Conservation (phyloP, 1,140 invertebrate species). For the Atta cephalotes region DNA sequence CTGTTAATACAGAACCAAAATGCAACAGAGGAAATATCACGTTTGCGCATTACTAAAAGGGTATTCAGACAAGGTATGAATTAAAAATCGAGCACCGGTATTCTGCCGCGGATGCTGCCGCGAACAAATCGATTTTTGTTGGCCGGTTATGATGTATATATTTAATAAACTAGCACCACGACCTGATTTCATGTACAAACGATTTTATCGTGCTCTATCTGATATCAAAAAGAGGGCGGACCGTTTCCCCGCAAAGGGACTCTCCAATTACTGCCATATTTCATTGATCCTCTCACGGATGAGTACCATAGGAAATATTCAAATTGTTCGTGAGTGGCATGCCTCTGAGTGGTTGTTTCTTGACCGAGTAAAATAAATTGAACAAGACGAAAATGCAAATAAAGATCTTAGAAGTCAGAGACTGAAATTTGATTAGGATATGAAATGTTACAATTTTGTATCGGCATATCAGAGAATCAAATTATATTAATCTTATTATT, state of each 20-base stretch:
- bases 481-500: not conserved
- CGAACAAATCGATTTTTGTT: constrained; percentile 33
- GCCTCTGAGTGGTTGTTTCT: constrained; percentile 53
- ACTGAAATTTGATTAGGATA: not conserved
- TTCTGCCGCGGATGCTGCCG: not conserved
- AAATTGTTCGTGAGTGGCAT: constrained; percentile 46
- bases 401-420: constrained; percentile 31
- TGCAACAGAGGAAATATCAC: not conserved
- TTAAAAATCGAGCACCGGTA: constrained; percentile 31
- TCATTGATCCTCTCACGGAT: constrained; percentile 55
- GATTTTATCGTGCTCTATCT: constrained; percentile 34
- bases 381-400: constrained; percentile 21
- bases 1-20: constrained; percentile 32
- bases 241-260: constrained; percentile 38
- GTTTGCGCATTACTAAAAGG: constrained; percentile 12
- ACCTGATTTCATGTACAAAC: constrained; percentile 43
- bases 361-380: constrained; percentile 37
- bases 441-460: constrained; percentile 40
- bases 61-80: not conserved
- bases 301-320: constrained; percentile 54
- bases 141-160: not conserved
- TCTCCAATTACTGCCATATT: constrained; percentile 60
- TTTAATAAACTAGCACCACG: constrained; percentile 51
- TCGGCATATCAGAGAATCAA: not conserved
- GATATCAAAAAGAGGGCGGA: constrained; percentile 3